phyloP scores from a whole-genome alignment of 2,113 vertebrate genomes.

The Rhabdornis inornatus region DNA sequence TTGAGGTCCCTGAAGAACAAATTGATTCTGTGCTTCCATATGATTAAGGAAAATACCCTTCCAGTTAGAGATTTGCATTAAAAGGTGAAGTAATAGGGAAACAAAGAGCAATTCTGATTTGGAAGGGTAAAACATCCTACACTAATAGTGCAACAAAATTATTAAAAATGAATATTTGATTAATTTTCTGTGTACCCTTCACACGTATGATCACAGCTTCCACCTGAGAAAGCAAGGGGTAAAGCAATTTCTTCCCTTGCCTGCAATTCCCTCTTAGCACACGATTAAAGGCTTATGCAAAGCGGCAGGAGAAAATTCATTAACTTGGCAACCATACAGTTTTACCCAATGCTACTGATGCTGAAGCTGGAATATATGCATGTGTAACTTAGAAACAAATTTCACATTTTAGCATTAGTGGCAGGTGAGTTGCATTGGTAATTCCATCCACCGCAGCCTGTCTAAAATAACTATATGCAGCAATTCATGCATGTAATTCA shows the following conservation, averaged over 20 bases:
- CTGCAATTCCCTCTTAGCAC: neutral
- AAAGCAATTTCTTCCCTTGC: neutral
- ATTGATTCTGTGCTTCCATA: slow-evolving; percentile 52
- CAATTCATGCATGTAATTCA: slow-evolving; percentile 55
- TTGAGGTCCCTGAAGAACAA: slow-evolving; percentile 43
- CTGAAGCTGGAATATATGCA: neutral
- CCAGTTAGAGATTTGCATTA: neutral
- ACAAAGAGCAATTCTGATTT: neutral
- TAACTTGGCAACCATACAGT: neutral
- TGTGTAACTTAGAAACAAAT: slow-evolving; percentile 9
- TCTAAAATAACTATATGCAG: slow-evolving; percentile 17
- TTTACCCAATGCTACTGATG: neutral
- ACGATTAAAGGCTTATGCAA: neutral
- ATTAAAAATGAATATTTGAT: neutral
- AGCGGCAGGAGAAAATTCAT: neutral
- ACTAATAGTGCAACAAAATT: neutral
- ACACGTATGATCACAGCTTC: neutral
- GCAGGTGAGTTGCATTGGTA: slow-evolving; percentile 7
- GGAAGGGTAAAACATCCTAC: neutral
- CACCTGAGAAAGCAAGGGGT: neutral
- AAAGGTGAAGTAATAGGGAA: neutral
- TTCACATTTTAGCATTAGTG: slow-evolving; percentile 27
- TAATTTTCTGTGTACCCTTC: neutral
- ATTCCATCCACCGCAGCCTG: slow-evolving; percentile 10
- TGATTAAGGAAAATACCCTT: slow-evolving; percentile 31